Conservation (phyloP, 2,797 vertebrate genomes). For the Myripristis jacobus region DNA sequence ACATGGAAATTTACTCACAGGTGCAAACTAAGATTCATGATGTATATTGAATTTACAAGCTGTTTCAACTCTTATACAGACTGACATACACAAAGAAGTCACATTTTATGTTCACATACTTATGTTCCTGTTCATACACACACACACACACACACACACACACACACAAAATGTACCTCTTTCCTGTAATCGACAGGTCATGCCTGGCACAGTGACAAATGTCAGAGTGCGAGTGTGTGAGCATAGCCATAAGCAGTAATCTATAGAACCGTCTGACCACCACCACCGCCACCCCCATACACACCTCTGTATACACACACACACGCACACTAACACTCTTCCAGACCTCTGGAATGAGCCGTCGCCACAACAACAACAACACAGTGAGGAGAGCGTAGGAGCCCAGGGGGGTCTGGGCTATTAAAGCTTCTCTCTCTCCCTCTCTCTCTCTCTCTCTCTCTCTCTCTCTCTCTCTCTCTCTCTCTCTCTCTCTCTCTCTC, state of each 20-base stretch:
- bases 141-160: constrained; percentile 12
- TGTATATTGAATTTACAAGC: neutral
- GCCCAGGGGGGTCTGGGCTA: neutral
- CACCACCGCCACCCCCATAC: constrained; percentile 16
- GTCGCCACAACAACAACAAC: neutral
- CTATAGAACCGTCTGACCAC: constrained; percentile 62
- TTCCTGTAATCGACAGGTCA: constrained; percentile 67
- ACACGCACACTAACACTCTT: neutral
- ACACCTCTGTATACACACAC: constrained; percentile 23
- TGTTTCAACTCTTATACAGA: no score
- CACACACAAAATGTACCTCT: constrained; percentile 33
- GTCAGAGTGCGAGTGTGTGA: constrained; percentile 54
- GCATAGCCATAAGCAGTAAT: constrained; percentile 69
- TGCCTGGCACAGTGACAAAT: constrained; percentile 69
- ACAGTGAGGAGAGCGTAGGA: neutral
- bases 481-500: constrained; percentile 5
- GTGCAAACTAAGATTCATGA: neutral
- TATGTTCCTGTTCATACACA: constrained; percentile 16
- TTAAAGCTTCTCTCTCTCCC: constrained; percentile 10
- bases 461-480: constrained; percentile 2
- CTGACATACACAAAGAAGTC: no score
- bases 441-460: constrained; percentile 9
- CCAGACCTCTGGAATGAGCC: constrained; percentile 27
- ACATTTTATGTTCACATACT: constrained; percentile 17
- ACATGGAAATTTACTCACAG: neutral